These are phyloP conservation scores for Kuschelorhynchus macadamiae DNA, from an alignment of 2,888 invertebrate species.

Conservation along the genomic window DNA sequence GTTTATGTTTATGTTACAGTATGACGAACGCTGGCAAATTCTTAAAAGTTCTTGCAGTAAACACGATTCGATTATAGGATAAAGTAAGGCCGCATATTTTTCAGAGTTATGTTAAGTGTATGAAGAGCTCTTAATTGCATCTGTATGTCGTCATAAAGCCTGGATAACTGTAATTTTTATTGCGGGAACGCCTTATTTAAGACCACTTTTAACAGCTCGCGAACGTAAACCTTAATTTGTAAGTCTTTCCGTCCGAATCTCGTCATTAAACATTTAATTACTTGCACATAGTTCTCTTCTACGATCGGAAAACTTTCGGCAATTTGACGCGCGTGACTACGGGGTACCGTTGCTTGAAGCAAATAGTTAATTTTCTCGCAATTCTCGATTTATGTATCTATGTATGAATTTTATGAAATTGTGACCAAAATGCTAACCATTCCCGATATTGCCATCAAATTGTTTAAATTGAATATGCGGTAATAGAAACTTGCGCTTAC, in stretches of 20 bases:
- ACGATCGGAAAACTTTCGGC: neutral
- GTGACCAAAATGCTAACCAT: conserved; percentile 49
- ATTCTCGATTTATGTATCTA: neutral
- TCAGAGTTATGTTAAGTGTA: no score
- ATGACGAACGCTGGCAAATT: no score
- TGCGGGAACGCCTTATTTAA: no score
- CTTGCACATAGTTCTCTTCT: neutral
- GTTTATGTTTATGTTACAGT: no score
- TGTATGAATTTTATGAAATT: neutral
- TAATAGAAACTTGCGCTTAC: conserved; percentile 44
- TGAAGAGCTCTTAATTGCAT: no score
- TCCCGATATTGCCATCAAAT: conserved; percentile 50
- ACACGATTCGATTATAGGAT: no score
- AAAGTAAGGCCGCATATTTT: no score
- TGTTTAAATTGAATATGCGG: conserved; percentile 43
- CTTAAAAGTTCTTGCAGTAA: no score
- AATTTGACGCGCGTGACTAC: neutral
- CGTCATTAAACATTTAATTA: neutral
- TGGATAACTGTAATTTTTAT: no score
- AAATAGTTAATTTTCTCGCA: neutral
- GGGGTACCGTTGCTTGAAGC: neutral
- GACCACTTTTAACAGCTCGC: no score
- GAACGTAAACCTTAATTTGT: neutral
- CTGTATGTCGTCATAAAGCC: no score
- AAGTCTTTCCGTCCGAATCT: neutral